Percentiles rank a stretch among this genome's conserved stretches.
Evolutionary conservation across 1,140 invertebrate genomes (phyloP).

Genomic region (Ooceraea biroi): DNA sequence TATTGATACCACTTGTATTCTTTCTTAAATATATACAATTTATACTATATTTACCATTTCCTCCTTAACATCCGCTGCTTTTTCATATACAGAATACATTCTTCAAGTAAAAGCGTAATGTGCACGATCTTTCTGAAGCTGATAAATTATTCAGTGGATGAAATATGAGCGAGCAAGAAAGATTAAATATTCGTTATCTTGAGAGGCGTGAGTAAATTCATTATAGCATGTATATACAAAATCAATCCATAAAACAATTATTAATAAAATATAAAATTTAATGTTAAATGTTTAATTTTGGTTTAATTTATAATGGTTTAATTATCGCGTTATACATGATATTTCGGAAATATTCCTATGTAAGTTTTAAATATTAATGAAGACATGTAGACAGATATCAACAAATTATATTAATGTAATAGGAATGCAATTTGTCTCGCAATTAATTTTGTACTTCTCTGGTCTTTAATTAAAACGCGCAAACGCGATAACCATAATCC

Average conservation of each 20-base stretch:
- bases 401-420: background rate
- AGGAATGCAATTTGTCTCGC: background rate
- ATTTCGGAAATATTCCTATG: background rate
- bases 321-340: background rate
- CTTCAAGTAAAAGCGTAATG: background rate
- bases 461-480: background rate
- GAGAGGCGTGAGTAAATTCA: background rate
- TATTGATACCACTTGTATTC: too few relatives aligned
- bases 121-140: background rate
- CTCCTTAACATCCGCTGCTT: background rate
- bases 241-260: constrained; percentile 11
- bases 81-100: background rate
- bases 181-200: constrained; percentile 33
- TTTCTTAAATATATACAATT: too few relatives aligned
- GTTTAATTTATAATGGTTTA: constrained; percentile 11
- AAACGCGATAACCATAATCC: background rate
- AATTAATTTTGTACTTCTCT: background rate
- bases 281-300: constrained; percentile 26
- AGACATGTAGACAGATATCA: background rate
- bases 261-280: background rate
- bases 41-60: too few relatives aligned
- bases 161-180: constrained; percentile 39
- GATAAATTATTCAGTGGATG: constrained; percentile 32
- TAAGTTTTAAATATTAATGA: background rate
- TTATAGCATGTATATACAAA: constrained; percentile 1